Evolutionary conservation across 2,113 vertebrate genomes (phyloP), one percentile per base, ranked within the genome.

Genomic region (Prochilodus magdalenae): DNA sequence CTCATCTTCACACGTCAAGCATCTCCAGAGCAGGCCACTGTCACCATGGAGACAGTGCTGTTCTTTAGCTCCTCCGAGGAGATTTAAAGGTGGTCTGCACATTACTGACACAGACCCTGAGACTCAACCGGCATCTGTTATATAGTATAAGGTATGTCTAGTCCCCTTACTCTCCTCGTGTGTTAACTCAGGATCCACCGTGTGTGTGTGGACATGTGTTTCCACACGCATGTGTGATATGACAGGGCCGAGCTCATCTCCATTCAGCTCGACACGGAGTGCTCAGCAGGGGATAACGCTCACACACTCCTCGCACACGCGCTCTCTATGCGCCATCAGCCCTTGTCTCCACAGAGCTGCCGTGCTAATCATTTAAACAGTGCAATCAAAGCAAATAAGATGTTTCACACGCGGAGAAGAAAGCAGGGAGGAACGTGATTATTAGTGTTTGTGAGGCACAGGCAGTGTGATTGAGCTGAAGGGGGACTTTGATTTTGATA

Each of bases 301-400:
- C 83, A 85, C 71, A 73, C 81, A 60, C 80, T 73, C 76, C 72
- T 22, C 72, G 70, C 63, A 71, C 65, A 67, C 62, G 36, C 67
- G 57, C 77, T 62, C 73, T 67, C 67, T 24, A 26, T 53, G 65
- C 70, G 16, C 67, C 73, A 73, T 79, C 90, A 75, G 86, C 89
- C 88, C 89, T 78, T 88, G 81, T 91, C 90, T 92, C 87, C 73
- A 71, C 87, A 79, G 90, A 91, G 91, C 90, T 91, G 90, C 88
- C 84, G 89, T 84, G 90, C 91, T 94, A 94, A 94, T 95, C 91
- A 95, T 94, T 95, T 93, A 93, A 94, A 93, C 91, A 94, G 90
- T 88, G 87, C 91, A 94, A 94, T 94, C 94, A 95, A 95, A 95
- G 93, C 86, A 89, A 90, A 90, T 87, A 86, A 60, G 83, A 90